These are phyloP conservation scores for Parnassius orleans DNA, from an alignment of 2,888 invertebrate genomes.

Conservation along the genomic window DNA sequence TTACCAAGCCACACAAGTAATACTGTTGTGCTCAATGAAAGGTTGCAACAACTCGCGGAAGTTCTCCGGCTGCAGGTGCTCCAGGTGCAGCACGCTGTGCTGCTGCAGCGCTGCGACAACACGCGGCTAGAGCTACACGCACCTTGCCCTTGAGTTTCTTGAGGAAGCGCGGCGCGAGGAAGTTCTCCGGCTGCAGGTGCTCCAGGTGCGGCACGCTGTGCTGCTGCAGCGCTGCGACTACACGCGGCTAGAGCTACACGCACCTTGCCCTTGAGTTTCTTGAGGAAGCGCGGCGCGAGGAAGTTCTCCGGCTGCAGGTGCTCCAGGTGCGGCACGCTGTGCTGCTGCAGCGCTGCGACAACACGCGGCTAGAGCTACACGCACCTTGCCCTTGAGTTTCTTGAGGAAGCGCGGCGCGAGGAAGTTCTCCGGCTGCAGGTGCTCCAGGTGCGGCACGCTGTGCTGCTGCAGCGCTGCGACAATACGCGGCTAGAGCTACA, in stretches of 20 bases:
- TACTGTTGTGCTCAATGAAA: too few species aligned
- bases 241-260: not conserved
- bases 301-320: conserved; percentile 94
- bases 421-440: conserved; percentile 94
- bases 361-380: not conserved
- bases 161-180: conserved; percentile 91
- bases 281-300: conserved; percentile 91
- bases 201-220: conserved; percentile 77
- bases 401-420: conserved; percentile 92
- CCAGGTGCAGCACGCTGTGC: conserved; percentile 76
- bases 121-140: conserved; percentile 10
- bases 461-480: conserved; percentile 84
- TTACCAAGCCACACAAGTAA: too few species aligned
- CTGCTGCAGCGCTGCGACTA: conserved; percentile 85
- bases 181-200: conserved; percentile 93
- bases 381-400: conserved; percentile 90
- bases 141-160: conserved; percentile 93
- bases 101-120: conserved; percentile 86
- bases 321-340: conserved; percentile 76
- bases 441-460: conserved; percentile 76
- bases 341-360: conserved; percentile 85
- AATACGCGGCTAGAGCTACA: not conserved
- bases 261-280: conserved; percentile 92
- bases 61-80: conserved; percentile 91
- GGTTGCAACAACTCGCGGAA: conserved; percentile 86